Conservation (phyloP, 2,113 vertebrate species). For the Delphinus delphis region DNA sequence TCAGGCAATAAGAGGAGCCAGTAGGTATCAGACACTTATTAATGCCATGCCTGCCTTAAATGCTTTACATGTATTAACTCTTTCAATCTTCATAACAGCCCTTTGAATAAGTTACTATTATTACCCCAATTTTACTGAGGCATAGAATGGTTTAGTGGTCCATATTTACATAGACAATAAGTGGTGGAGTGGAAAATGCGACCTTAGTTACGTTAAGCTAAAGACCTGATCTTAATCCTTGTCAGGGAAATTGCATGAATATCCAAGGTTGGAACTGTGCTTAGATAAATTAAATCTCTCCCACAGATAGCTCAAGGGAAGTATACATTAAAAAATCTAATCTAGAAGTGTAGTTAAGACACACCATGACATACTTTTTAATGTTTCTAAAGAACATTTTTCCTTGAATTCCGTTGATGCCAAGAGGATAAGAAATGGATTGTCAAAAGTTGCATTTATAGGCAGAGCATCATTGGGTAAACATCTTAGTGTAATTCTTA, state of each 20-base stretch:
- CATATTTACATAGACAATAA: background rate
- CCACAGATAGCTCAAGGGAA: background rate
- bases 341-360: background rate
- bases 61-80: background rate
- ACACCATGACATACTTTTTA: background rate
- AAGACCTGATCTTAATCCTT: background rate
- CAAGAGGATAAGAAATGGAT: background rate
- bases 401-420: background rate
- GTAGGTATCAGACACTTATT: background rate
- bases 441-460: background rate
- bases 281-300: background rate
- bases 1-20: background rate
- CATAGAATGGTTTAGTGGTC: background rate
- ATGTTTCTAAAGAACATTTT: background rate
- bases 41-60: background rate
- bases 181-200: background rate
- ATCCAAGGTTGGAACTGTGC: background rate
- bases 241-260: background rate
- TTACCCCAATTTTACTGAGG: background rate
- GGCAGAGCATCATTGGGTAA: background rate
- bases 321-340: background rate
- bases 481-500: background rate
- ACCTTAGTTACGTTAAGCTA: background rate
- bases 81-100: background rate
- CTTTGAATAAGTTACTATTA: background rate